Evolutionary conservation across 2,113 vertebrate species (phyloP).

Genomic region (Barnardius zonarius): DNA sequence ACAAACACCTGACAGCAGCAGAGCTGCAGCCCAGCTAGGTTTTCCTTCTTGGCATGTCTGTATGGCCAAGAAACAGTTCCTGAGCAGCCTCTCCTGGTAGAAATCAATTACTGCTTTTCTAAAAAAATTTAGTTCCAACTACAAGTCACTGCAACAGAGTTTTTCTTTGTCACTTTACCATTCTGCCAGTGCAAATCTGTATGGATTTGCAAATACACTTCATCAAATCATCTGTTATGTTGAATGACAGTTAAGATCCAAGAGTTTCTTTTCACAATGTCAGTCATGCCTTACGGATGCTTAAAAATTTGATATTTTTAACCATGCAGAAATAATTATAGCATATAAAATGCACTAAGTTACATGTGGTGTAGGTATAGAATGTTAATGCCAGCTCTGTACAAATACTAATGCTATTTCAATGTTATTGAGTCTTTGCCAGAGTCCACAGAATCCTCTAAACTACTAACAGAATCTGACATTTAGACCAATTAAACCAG

Average conservation of each 20-base stretch:
- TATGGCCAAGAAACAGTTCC: background rate
- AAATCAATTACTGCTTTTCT: slow-evolving; percentile 15
- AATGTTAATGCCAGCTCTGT: background rate
- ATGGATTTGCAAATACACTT: background rate
- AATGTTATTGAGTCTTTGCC: background rate
- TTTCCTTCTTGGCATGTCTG: background rate
- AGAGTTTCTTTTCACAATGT: background rate
- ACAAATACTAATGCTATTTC: background rate
- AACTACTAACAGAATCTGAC: background rate
- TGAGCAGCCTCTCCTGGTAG: slow-evolving; percentile 48
- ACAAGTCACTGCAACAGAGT: background rate
- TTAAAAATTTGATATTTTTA: background rate
- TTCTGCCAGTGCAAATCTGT: background rate
- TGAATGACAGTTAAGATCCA: background rate
- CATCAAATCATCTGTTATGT: background rate
- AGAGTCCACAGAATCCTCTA: background rate
- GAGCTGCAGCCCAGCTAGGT: background rate
- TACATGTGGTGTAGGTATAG: background rate
- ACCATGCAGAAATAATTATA: background rate
- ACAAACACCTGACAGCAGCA: background rate
- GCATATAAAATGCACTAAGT: background rate
- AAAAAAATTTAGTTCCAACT: background rate
- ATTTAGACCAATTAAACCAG: background rate
- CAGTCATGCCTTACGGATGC: background rate
- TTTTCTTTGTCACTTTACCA: background rate